These are phyloP conservation scores for Octomys mimax DNA, from an alignment of 2,797 vertebrate genomes.

Conservation along the genomic window DNA sequence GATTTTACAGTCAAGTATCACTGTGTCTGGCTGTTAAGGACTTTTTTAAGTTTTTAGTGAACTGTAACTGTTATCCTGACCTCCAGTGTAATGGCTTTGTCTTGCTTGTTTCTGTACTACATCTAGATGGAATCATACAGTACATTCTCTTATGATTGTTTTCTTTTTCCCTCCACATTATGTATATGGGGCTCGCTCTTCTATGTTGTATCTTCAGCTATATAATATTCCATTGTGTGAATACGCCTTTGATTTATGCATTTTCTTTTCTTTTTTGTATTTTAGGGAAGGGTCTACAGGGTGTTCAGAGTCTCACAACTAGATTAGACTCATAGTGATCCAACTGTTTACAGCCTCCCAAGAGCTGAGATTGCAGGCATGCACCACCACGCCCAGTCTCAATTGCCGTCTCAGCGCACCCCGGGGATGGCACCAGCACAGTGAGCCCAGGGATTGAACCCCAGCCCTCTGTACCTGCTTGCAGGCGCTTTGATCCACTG, in stretches of 20 bases:
- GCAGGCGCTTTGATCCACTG: too few relatives aligned
- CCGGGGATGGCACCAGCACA: too few relatives aligned
- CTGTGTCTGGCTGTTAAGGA: not conserved
- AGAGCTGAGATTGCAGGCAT: too few relatives aligned
- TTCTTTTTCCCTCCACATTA: not conserved
- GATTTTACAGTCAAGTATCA: not conserved
- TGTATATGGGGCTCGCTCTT: slow-evolving; percentile 22
- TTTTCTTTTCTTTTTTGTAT: not conserved
- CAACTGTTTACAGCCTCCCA: too few relatives aligned
- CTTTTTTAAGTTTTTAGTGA: slow-evolving; percentile 1
- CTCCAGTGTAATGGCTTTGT: not conserved
- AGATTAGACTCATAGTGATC: too few relatives aligned
- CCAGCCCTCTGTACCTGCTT: too few relatives aligned
- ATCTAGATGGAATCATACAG: not conserved
- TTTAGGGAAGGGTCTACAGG: too few relatives aligned
- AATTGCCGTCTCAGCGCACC: too few relatives aligned
- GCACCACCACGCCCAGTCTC: too few relatives aligned
- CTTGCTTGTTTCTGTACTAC: slow-evolving; percentile 17
- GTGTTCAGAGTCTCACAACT: too few relatives aligned
- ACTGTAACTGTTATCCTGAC: not conserved
- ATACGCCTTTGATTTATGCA: not conserved
- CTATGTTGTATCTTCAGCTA: not conserved
- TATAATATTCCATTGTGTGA: not conserved
- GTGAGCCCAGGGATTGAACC: too few relatives aligned
- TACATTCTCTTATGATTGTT: not conserved